These are phyloP conservation scores for Conus canariensis DNA, from an alignment of 2,888 invertebrate species.

Conservation along the genomic window DNA sequence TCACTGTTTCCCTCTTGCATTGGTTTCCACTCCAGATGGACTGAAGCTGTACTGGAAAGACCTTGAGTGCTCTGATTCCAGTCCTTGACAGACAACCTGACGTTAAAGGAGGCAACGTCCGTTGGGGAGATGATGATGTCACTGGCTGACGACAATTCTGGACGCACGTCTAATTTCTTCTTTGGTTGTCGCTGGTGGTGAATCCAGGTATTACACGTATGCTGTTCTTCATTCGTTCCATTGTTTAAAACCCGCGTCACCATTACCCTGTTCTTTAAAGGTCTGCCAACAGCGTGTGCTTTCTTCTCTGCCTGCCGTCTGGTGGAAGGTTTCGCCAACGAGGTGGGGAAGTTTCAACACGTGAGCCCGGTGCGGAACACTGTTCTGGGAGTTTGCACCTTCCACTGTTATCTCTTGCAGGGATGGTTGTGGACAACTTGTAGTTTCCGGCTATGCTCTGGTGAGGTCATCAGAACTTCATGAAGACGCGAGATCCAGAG, in stretches of 20 bases:
- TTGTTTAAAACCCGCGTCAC: no score
- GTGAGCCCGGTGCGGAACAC: no score
- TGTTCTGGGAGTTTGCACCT: no score
- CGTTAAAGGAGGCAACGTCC: neutral
- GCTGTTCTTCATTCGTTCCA: no score
- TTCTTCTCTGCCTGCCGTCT: no score
- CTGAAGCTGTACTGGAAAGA: neutral
- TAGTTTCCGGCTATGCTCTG: neutral
- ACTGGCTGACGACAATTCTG: neutral
- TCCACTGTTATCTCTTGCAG: no score
- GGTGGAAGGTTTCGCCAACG: no score
- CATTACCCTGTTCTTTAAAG: no score
- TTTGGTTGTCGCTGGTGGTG: neutral
- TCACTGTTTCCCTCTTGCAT: neutral
- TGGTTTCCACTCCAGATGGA: neutral
- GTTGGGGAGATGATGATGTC: slow-evolving; percentile 1
- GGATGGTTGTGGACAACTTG: neutral
- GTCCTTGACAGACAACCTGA: neutral
- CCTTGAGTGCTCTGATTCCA: neutral
- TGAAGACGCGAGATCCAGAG: neutral
- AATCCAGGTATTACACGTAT: no score
- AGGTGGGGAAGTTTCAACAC: no score
- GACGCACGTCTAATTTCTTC: neutral
- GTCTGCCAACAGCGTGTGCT: no score
- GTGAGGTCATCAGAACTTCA: neutral